phyloP scores from a whole-genome alignment of 1,140 invertebrate species.

The Drosophila ficusphila region DNA sequence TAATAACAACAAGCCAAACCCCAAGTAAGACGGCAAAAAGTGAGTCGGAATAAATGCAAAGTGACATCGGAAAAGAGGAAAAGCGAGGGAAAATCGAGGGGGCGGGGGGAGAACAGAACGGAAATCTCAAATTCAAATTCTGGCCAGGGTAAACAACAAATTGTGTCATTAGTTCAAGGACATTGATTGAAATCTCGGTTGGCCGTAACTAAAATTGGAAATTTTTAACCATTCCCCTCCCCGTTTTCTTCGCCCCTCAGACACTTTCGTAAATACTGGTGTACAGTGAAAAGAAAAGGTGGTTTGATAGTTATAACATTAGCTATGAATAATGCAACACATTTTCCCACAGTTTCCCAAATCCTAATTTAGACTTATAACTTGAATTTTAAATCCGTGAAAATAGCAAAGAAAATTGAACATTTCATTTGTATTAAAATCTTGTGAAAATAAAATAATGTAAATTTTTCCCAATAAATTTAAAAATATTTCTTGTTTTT shows the following conservation, averaged over 20 bases:
- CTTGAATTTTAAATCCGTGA: no score
- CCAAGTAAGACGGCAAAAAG: neutral
- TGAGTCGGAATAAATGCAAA: slow-evolving; percentile 21
- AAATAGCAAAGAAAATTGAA: no score
- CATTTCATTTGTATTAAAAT: no score
- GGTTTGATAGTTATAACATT: no score
- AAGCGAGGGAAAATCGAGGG: no score
- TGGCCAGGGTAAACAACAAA: slow-evolving; percentile 47
- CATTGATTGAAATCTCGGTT: slow-evolving; percentile 65
- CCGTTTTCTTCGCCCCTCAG: no score
- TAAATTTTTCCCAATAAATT: no score
- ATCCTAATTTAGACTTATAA: no score
- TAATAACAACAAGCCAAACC: neutral
- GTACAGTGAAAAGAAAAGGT: neutral
- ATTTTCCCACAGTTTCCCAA: no score
- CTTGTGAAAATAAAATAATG: no score
- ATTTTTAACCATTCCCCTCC: slow-evolving; percentile 6
- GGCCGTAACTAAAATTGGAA: slow-evolving; percentile 52
- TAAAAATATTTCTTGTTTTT: neutral
- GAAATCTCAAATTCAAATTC: slow-evolving; percentile 46
- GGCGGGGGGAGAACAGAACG: slow-evolving; percentile 1
- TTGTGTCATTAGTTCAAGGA: slow-evolving; percentile 70
- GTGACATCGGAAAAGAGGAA: neutral
- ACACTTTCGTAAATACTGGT: neutral
- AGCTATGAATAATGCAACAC: no score